Evolutionary conservation across 2,797 vertebrate species (phyloP).

Genomic region (Eremophila alpestris): DNA sequence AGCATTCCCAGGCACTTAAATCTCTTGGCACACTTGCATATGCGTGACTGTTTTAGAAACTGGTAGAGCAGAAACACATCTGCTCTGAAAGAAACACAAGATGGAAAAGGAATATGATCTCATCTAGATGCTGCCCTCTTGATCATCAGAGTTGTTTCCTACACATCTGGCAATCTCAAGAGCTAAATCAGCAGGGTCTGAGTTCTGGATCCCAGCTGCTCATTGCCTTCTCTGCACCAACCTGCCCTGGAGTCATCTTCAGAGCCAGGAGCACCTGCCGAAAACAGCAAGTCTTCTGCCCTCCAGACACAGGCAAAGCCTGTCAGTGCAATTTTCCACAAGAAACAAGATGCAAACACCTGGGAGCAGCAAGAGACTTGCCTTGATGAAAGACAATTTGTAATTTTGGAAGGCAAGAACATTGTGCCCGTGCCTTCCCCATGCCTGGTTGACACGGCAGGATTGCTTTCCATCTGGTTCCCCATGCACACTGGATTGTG

Average conservation of each 20-base stretch:
- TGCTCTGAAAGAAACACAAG: neutral
- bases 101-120: neutral
- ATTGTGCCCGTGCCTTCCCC: neutral
- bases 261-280: accelerated
- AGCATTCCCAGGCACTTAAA: conserved; percentile 76
- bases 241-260: neutral
- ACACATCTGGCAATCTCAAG: neutral
- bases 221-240: neutral
- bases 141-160: accelerated
- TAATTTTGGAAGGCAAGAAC: neutral
- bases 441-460: neutral
- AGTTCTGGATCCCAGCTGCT: neutral
- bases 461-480: neutral
- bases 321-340: neutral
- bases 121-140: neutral
- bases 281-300: neutral
- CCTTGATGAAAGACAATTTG: neutral
- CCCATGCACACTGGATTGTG: accelerated
- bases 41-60: conserved; percentile 38
- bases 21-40: conserved; percentile 43
- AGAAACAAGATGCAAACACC: neutral
- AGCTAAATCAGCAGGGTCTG: neutral
- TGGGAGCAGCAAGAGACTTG: neutral
- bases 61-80: neutral
- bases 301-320: neutral